Evolutionary conservation across 2,888 invertebrate genomes (phyloP).

Genomic region (Altica lythri): DNA sequence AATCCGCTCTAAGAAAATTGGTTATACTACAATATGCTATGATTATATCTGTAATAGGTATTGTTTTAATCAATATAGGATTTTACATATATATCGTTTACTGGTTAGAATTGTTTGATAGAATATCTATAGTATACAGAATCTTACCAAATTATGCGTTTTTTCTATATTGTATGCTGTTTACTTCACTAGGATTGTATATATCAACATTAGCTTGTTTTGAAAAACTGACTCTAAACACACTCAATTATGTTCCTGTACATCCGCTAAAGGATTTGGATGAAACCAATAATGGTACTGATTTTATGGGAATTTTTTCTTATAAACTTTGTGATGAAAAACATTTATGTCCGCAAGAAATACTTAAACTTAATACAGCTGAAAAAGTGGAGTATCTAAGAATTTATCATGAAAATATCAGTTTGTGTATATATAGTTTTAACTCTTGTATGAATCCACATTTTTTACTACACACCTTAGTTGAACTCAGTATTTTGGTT

Average conservation of each 20-base stretch:
- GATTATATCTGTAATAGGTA: too few species aligned
- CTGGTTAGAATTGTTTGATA: too few species aligned
- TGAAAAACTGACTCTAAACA: slow-evolving; percentile 50
- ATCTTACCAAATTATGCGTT: slow-evolving; percentile 48
- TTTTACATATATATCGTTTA: too few species aligned
- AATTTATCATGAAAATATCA: slow-evolving; percentile 52
- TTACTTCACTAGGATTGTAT: slow-evolving; percentile 41
- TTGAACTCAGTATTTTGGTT: slow-evolving; percentile 52
- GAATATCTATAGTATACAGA: slow-evolving; percentile 47
- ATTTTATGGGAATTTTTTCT: slow-evolving; percentile 48
- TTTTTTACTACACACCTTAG: slow-evolving; percentile 49
- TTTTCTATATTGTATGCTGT: slow-evolving; percentile 48
- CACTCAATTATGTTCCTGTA: slow-evolving; percentile 48
- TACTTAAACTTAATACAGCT: slow-evolving; percentile 40
- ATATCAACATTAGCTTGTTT: slow-evolving; percentile 52
- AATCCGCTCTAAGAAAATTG: slow-evolving; percentile 42
- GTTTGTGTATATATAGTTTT: slow-evolving; percentile 48
- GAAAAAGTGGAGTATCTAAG: slow-evolving; percentile 52
- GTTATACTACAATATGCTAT: slow-evolving; percentile 43
- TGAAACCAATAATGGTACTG: slow-evolving; percentile 47
- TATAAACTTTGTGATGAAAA: slow-evolving; percentile 48
- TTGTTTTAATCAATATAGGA: too few species aligned
- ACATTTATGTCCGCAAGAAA: slow-evolving; percentile 41
- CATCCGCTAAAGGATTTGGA: slow-evolving; percentile 51
- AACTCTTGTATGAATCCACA: slow-evolving; percentile 53